Conservation (phyloP, 2,797 vertebrate species). For the Scarus forsteni region DNA sequence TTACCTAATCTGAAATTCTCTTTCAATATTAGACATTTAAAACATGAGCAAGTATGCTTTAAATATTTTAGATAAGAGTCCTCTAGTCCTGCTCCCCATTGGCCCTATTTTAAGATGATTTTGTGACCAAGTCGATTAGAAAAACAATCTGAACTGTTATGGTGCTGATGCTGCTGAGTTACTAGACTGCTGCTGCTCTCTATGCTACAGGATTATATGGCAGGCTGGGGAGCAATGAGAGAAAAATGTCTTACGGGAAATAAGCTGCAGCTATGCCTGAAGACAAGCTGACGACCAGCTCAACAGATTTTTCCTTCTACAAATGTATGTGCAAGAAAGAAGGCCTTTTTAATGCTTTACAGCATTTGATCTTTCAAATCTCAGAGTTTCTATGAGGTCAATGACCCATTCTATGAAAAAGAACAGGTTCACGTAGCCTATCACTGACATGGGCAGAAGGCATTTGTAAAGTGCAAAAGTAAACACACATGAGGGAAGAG, state of each 20-base stretch:
- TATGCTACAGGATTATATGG: conserved; percentile 46
- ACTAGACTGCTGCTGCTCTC: conserved; percentile 29
- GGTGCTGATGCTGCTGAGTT: conserved; percentile 37
- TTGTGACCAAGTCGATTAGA: conserved; percentile 33
- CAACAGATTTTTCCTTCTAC: conserved; percentile 17
- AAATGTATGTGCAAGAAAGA: conserved; percentile 54
- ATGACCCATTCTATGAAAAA: conserved; percentile 1
- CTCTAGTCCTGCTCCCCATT: conserved; percentile 9
- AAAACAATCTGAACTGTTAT: conserved; percentile 42
- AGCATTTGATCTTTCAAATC: conserved; percentile 28
- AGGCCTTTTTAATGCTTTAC: conserved; percentile 30
- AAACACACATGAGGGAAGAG: conserved; percentile 2
- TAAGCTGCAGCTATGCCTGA: conserved; percentile 56
- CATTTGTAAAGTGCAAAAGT: conserved; percentile 5
- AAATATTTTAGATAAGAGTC: conserved; percentile 2
- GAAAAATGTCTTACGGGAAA: conserved; percentile 60
- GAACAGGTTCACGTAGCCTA: background rate
- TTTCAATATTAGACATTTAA: background rate
- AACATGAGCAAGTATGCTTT: background rate
- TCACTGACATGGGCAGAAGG: background rate
- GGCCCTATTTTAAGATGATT: conserved; percentile 9
- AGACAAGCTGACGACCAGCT: conserved; percentile 53
- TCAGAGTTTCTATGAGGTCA: conserved; percentile 14
- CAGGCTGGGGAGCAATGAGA: conserved; percentile 51
- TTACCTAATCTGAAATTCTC: too few relatives aligned